A percentile compares a stretch with the other conserved stretches of the same genome.
These are phyloP conservation scores for Diploptera punctata DNA, from an alignment of 2,888 invertebrate species.

Conservation along the genomic window DNA sequence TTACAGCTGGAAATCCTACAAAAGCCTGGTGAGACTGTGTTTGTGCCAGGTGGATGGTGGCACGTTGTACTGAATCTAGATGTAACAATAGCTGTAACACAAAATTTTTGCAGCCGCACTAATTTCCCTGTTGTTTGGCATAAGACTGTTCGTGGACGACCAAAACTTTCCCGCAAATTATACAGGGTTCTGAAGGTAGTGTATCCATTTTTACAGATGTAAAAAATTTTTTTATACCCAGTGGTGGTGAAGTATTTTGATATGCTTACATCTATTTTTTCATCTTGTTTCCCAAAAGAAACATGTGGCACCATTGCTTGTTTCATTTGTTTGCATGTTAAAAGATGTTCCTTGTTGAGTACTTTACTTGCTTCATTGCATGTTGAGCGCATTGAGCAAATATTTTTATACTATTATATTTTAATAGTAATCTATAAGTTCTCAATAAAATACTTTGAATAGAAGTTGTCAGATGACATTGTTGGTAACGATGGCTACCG, in stretches of 20 bases:
- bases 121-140: conserved; percentile 99
- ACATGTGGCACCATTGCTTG: not conserved
- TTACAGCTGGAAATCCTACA: conserved; percentile 90
- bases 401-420: too few relatives aligned
- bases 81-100: conserved; percentile 96
- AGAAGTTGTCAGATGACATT: too few relatives aligned
- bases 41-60: conserved; percentile 99
- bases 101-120: conserved; percentile 94
- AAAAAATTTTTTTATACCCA: not conserved
- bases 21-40: conserved; percentile 95
- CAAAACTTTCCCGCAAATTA: conserved; percentile 96
- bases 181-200: conserved; percentile 61
- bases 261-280: not conserved
- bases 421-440: too few relatives aligned
- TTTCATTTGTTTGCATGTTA: not conserved
- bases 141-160: conserved; percentile 93
- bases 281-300: not conserved
- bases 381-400: too few relatives aligned
- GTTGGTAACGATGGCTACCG: too few relatives aligned
- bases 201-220: not conserved
- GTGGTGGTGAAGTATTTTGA: not conserved
- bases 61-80: conserved; percentile 98
- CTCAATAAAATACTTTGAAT: too few relatives aligned
- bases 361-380: too few relatives aligned
- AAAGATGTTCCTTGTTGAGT: too few relatives aligned